These are phyloP conservation scores for Turdus rufiventris DNA, from an alignment of 2,113 vertebrate genomes.

Conservation along the genomic window DNA sequence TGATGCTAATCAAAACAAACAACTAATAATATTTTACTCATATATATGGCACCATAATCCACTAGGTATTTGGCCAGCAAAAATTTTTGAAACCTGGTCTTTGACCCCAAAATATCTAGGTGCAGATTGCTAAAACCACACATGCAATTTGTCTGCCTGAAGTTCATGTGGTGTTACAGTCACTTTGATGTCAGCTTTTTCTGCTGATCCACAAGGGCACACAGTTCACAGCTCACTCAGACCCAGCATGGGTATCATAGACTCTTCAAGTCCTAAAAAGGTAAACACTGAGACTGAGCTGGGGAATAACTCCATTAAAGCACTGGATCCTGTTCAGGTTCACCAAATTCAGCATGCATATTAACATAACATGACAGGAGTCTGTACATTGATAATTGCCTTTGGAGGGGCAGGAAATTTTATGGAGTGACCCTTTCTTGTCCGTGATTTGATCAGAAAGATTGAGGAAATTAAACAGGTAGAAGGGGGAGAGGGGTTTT, in stretches of 20 bases:
- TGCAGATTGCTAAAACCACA: not conserved
- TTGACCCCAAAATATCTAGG: not conserved
- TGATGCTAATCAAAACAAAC: not conserved
- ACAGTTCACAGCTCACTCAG: not conserved
- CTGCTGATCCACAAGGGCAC: not conserved
- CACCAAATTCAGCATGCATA: not conserved
- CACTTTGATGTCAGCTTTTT: not conserved
- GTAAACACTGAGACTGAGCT: not conserved
- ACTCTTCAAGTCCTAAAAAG: not conserved
- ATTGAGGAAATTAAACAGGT: not conserved
- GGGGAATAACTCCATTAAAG: not conserved
- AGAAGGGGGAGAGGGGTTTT: not conserved
- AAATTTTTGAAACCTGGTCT: not conserved
- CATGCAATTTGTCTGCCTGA: not conserved
- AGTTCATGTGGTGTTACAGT: not conserved
- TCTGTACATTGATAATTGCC: not conserved
- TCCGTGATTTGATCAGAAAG: not conserved
- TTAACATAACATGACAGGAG: not conserved
- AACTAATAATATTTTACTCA: not conserved
- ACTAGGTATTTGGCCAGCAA: not conserved
- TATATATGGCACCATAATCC: not conserved
- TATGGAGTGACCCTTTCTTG: rapidly evolving
- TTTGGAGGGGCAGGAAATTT: not conserved
- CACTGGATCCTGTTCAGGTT: not conserved
- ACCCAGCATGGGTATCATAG: rapidly evolving